phyloP scores from a whole-genome alignment of 2,888 invertebrate genomes.

The Tanytarsus gracilentus region DNA sequence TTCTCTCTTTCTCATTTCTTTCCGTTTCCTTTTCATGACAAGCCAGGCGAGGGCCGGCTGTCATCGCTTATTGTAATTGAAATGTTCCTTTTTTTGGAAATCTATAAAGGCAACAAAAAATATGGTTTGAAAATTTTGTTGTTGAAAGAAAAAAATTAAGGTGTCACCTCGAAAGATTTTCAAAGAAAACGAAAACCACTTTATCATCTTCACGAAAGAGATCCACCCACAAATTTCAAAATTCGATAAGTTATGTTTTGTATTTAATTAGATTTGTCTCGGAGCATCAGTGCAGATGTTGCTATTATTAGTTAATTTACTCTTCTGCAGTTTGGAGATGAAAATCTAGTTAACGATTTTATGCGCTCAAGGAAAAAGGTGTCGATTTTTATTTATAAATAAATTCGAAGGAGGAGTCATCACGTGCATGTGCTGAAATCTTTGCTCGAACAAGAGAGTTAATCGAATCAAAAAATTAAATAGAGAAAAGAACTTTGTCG shows the following conservation, averaged over 20 bases:
- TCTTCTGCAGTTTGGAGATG: too few species aligned
- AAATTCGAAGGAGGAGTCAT: background rate
- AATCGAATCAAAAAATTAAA: too few species aligned
- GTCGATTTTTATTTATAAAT: too few species aligned
- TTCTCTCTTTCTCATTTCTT: too few species aligned
- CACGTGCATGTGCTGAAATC: background rate
- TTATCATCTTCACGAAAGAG: too few species aligned
- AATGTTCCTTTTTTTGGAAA: slow-evolving; percentile 16
- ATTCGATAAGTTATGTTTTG: slow-evolving; percentile 22
- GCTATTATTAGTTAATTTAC: too few species aligned
- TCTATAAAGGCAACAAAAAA: background rate
- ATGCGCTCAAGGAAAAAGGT: too few species aligned
- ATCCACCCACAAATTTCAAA: slow-evolving; percentile 14
- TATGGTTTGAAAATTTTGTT: too few species aligned
- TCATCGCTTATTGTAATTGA: slow-evolving; percentile 24
- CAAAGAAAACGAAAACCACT: background rate
- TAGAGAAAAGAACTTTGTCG: too few species aligned
- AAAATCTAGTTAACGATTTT: too few species aligned
- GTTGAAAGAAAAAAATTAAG: background rate
- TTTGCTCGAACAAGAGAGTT: too few species aligned
- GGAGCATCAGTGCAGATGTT: slow-evolving; percentile 24
- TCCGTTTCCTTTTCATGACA: slow-evolving; percentile 6
- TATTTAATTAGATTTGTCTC: slow-evolving; percentile 12
- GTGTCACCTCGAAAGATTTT: background rate
- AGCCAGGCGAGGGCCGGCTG: slow-evolving; percentile 27